Conservation (phyloP, 2,888 invertebrate species). For the Smittia sp. region DNA sequence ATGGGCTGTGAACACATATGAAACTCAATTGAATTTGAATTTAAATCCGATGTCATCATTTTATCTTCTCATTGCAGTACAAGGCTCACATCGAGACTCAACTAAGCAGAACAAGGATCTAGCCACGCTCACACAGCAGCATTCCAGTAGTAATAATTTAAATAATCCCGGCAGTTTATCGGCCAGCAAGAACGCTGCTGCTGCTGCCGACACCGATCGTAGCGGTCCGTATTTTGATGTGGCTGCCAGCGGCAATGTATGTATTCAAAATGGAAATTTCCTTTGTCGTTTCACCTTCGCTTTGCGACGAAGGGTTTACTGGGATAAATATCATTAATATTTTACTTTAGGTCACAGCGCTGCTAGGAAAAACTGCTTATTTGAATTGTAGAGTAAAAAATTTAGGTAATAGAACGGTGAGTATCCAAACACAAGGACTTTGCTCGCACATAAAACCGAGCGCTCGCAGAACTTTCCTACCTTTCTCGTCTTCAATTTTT, state of each 20-base stretch:
- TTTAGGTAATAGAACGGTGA: constrained; percentile 86
- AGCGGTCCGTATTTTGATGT: constrained; percentile 76
- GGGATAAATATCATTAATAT: constrained; percentile 15
- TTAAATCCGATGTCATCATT: constrained; percentile 8
- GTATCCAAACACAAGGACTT: constrained; percentile 49
- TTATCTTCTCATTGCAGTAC: constrained; percentile 21
- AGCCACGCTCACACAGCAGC: constrained; percentile 23
- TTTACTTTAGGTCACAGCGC: constrained; percentile 59
- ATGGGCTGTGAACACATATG: neutral
- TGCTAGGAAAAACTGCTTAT: constrained; percentile 85
- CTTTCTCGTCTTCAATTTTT: constrained; percentile 20
- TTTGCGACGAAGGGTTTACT: neutral
- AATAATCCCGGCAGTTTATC: constrained; percentile 29
- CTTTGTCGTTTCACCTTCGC: too few relatives aligned
- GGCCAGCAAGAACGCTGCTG: constrained; percentile 24
- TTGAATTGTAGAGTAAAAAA: constrained; percentile 87
- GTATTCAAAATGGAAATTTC: neutral
- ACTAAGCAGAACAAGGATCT: constrained; percentile 38
- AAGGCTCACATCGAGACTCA: constrained; percentile 37
- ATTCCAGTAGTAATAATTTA: constrained; percentile 25
- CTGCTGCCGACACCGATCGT: constrained; percentile 31
- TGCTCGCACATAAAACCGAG: neutral
- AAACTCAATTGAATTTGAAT: constrained; percentile 23
- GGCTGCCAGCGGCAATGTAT: constrained; percentile 66
- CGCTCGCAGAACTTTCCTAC: constrained; percentile 5